Conservation (phyloP, 2,888 invertebrate genomes). For the Tipula helvola region DNA sequence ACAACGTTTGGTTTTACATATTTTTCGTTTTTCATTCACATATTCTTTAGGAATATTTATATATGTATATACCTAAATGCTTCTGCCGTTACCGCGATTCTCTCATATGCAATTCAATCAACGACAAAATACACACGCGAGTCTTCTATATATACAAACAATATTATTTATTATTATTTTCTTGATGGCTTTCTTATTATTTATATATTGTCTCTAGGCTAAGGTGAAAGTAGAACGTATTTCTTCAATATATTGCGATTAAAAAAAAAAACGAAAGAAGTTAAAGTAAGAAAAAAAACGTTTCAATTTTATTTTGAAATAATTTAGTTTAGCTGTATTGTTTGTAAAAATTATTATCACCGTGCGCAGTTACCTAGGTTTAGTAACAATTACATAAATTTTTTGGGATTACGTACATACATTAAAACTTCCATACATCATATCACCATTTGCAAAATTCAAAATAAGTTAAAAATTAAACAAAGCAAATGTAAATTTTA, state of each 20-base stretch:
- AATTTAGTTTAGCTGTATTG: neutral
- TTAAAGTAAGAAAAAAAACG: neutral
- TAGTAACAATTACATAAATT: neutral
- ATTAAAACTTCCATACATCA: neutral
- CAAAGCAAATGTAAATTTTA: too few species aligned
- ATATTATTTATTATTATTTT: neutral
- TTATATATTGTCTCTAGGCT: neutral
- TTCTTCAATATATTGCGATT: neutral
- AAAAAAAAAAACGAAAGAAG: neutral
- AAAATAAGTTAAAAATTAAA: too few species aligned
- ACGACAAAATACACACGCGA: neutral
- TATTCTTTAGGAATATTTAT: neutral
- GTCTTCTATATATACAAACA: neutral
- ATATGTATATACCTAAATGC: neutral
- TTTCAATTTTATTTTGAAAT: neutral
- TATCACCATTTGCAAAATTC: too few species aligned
- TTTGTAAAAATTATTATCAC: neutral
- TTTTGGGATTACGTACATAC: too few species aligned
- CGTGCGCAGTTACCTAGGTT: neutral
- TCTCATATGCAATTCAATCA: neutral
- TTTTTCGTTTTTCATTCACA: neutral
- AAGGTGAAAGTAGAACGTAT: constrained; percentile 10
- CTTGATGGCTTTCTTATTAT: neutral
- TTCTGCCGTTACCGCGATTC: neutral
- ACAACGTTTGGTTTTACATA: neutral